Percentiles rank a stretch among this genome's conserved stretches.
These are phyloP conservation scores for Bombus terrestris DNA, from an alignment of 1,140 invertebrate species.

Conservation along the genomic window DNA sequence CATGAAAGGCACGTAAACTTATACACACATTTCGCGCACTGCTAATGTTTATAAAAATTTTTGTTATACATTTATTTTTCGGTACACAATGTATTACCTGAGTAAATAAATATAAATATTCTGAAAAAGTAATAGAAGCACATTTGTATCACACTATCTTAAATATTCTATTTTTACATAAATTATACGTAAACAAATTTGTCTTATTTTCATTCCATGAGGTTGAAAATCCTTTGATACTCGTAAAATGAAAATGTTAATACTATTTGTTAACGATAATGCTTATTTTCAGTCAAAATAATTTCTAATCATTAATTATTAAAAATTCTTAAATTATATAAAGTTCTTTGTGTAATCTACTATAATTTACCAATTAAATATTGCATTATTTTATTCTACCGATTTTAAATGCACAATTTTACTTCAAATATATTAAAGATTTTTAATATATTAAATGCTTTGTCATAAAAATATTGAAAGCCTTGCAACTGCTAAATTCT, in stretches of 20 bases:
- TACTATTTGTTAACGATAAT: slow-evolving; percentile 15
- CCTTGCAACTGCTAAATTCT: slow-evolving; percentile 14
- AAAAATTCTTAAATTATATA: slow-evolving; percentile 6
- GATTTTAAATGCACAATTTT: slow-evolving; percentile 25
- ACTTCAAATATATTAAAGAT: slow-evolving; percentile 29
- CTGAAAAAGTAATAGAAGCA: slow-evolving; percentile 31
- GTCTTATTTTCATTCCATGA: slow-evolving; percentile 5
- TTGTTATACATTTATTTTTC: slow-evolving; percentile 20
- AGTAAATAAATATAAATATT: slow-evolving; percentile 14
- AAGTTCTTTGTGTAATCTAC: neutral
- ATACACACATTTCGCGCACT: slow-evolving; percentile 48
- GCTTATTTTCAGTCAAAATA: slow-evolving; percentile 8
- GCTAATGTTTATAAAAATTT: slow-evolving; percentile 27
- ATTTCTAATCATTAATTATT: neutral
- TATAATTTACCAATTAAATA: slow-evolving; percentile 28
- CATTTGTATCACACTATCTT: neutral
- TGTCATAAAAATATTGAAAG: slow-evolving; percentile 41
- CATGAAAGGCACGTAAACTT: slow-evolving; percentile 72
- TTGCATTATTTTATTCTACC: slow-evolving; percentile 13
- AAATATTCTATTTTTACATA: neutral
- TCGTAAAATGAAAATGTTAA: slow-evolving; percentile 18
- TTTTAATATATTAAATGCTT: slow-evolving; percentile 23
- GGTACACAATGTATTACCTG: neutral
- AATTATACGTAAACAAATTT: neutral
- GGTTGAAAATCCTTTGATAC: neutral